phyloP scores from a whole-genome alignment of 2,797 vertebrate species.

The Yasuhikotakia modesta region DNA sequence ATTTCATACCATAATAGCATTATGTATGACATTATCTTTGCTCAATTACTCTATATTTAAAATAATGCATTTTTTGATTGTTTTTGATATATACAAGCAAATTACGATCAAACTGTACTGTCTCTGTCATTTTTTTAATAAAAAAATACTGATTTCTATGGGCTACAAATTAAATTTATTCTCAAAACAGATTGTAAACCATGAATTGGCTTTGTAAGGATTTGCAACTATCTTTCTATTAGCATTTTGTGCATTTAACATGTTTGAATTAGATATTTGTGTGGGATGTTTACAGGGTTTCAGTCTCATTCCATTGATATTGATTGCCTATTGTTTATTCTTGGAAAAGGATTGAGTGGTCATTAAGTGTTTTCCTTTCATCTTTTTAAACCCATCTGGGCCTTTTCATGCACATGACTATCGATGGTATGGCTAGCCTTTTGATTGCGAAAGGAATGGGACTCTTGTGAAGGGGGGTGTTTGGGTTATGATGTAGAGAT shows the following conservation, averaged over 20 bases:
- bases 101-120: no score
- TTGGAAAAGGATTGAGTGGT: neutral
- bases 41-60: no score
- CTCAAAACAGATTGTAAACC: neutral
- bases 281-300: neutral
- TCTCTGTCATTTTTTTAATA: no score
- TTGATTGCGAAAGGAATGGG: neutral
- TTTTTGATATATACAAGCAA: no score
- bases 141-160: no score
- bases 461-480: neutral
- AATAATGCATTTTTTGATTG: no score
- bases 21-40: no score
- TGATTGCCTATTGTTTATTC: neutral
- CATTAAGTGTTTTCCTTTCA: neutral
- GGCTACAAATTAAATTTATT: neutral
- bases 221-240: neutral
- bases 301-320: neutral
- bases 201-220: neutral
- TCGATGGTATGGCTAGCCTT: neutral
- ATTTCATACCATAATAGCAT: no score
- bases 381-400: neutral
- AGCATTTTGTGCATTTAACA: neutral
- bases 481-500: slow-evolving; percentile 61
- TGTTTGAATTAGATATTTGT: neutral
- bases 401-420: neutral